These are phyloP conservation scores for Lochmaea crataegi DNA, from an alignment of 2,888 invertebrate genomes.

Conservation along the genomic window DNA sequence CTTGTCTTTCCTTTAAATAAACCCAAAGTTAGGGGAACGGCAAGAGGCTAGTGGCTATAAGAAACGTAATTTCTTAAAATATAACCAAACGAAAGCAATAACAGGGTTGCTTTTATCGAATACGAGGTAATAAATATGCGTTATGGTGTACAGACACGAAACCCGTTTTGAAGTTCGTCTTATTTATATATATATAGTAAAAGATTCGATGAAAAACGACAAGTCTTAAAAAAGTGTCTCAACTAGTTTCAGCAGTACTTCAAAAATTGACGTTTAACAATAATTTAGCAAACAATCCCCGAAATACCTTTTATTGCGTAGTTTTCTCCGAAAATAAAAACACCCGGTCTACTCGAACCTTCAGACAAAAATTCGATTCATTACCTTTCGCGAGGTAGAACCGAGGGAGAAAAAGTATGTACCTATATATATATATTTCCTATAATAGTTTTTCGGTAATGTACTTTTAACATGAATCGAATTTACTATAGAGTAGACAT, in stretches of 20 bases:
- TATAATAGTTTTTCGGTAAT: slow-evolving; percentile 33
- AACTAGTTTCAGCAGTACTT: not conserved
- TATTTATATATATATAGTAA: too few relatives aligned
- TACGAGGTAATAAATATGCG: slow-evolving; percentile 62
- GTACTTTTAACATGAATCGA: slow-evolving; percentile 27
- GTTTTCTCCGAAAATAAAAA: slow-evolving; percentile 15
- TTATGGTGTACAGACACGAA: slow-evolving; percentile 63
- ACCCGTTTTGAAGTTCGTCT: slow-evolving; percentile 20
- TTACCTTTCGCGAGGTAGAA: slow-evolving; percentile 10
- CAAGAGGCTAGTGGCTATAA: slow-evolving; percentile 25
- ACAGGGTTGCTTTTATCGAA: slow-evolving; percentile 59
- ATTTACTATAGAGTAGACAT: not conserved
- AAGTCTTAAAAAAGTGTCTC: not conserved
- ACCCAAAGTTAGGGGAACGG: not conserved
- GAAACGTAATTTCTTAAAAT: slow-evolving; percentile 62
- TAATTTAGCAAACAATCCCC: slow-evolving; percentile 2
- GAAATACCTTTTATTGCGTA: slow-evolving; percentile 16
- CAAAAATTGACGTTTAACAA: not conserved
- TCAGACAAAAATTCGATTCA: slow-evolving; percentile 14
- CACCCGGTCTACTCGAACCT: not conserved
- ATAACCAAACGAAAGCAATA: slow-evolving; percentile 55
- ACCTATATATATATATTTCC: slow-evolving; percentile 20
- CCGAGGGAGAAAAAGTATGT: slow-evolving; percentile 21
- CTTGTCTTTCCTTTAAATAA: too few relatives aligned
- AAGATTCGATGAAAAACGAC: slow-evolving; percentile 8